Evolutionary conservation across 1,140 invertebrate genomes (phyloP), one percentile per base, ranked within the genome.

Genomic region (Drosophila kikkawai): DNA sequence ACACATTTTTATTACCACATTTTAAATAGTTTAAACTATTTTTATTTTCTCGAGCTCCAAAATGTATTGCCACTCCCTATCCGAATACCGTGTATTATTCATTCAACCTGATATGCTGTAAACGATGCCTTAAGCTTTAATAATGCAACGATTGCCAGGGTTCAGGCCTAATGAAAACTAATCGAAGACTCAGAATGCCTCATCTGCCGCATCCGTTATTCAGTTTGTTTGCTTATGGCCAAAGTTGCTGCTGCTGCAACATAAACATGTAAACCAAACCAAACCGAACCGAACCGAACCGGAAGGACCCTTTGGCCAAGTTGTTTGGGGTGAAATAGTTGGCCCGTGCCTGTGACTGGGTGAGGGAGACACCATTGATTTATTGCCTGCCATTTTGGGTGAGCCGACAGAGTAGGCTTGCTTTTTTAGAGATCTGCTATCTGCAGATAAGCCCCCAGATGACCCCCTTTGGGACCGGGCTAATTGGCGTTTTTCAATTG

Each of bases 401-500:
- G 63, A 42, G 37, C 55, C 53, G 65, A 53, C 45, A 44, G 50
- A 79, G 69, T 86, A 71, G 66, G 70, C 75, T 50, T 59, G 75
- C 75, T 77, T 63, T 85, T 78, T 56, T 47, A 26, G 59, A 70
- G 75, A 81, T 81, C 50, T 75, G 45, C 45, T 48, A 77, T 66
- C 79, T 86, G 67, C 83, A 88, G 84, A 84, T 87, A 87, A 84
- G 65, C 60, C 57, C 42, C 34, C 53, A 55, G 53, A 55, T 83
- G 77, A 80, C 84, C 84, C 81, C 84, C 60, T 80, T 88, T 65
- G 65, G 65, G 67, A 73, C 73, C 65, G n/a, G 84, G 84, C 85
- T 87, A 87, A 87, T 87, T 87, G 83, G 87, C 77, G 84, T 88
- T 87, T 87, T 87, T 87, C 83, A 87, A 87, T 87, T 80, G 81